Percentiles rank a stretch among this genome's conserved stretches.
Conservation (phyloP, 2,113 vertebrate species). For the Vanacampus margaritifer region DNA sequence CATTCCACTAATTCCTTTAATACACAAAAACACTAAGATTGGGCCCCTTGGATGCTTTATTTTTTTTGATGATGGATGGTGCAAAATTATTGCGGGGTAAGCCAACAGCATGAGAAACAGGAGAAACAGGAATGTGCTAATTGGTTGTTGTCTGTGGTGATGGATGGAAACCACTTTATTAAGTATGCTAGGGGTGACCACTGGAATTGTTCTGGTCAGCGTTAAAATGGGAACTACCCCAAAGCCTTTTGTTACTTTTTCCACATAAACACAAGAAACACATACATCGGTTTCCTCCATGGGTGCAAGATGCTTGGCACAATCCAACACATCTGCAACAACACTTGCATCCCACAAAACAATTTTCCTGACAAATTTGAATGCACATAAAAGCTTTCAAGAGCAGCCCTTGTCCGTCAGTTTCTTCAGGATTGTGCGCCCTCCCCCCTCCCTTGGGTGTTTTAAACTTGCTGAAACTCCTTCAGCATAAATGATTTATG, state of each 20-base stretch:
- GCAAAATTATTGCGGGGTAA: slow-evolving; percentile 48
- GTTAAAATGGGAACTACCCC: slow-evolving; percentile 23
- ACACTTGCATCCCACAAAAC: slow-evolving; percentile 51
- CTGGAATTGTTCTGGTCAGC: slow-evolving; percentile 51
- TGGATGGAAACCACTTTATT: slow-evolving; percentile 68
- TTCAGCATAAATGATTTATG: slow-evolving; percentile 56
- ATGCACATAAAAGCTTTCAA: slow-evolving; percentile 59
- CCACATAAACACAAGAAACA: background rate
- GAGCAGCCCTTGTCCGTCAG: slow-evolving; percentile 45
- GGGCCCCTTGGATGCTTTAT: slow-evolving; percentile 27
- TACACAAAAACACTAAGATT: slow-evolving; percentile 6
- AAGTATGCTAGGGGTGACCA: slow-evolving; percentile 39
- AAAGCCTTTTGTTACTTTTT: slow-evolving; percentile 18
- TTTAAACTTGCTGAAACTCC: slow-evolving; percentile 54
- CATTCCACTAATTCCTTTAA: slow-evolving; percentile 38
- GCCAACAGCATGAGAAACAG: slow-evolving; percentile 56
- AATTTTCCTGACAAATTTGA: slow-evolving; percentile 66
- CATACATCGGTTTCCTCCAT: slow-evolving; percentile 10
- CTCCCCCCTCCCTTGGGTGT: slow-evolving; percentile 32
- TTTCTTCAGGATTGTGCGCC: slow-evolving; percentile 26
- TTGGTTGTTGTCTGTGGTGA: slow-evolving; percentile 71
- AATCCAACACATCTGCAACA: slow-evolving; percentile 44
- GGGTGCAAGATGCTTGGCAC: slow-evolving; percentile 15
- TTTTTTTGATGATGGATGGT: slow-evolving; percentile 50
- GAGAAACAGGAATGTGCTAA: slow-evolving; percentile 63